Conservation (phyloP, 2,113 vertebrate species). For the Dromiciops gliroides region DNA sequence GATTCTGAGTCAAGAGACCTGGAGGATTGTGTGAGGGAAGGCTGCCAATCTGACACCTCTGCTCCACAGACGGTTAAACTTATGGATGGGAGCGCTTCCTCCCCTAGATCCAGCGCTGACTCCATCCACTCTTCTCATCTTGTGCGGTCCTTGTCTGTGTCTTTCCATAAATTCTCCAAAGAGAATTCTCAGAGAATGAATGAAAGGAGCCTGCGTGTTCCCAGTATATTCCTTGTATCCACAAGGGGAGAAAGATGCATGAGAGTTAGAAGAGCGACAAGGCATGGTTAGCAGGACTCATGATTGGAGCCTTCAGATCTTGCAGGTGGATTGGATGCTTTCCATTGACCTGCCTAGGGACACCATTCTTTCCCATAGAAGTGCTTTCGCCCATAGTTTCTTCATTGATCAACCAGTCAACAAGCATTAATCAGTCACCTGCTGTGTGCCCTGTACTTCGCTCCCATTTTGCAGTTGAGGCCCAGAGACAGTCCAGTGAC, state of each 20-base stretch:
- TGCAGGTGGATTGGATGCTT: background rate
- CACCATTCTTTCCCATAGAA: background rate
- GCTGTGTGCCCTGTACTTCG: background rate
- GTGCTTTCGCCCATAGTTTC: background rate
- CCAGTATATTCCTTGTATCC: background rate
- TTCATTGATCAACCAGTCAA: background rate
- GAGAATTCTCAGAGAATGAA: background rate
- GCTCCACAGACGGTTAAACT: background rate
- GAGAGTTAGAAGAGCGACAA: background rate
- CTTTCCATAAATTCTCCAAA: background rate
- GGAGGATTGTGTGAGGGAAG: too few species aligned
- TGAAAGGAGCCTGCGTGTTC: background rate
- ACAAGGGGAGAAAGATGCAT: background rate
- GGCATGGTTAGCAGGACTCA: background rate
- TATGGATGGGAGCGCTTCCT: background rate
- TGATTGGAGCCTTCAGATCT: background rate
- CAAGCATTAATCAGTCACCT: background rate
- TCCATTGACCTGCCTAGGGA: background rate
- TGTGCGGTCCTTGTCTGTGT: background rate
- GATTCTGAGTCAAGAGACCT: background rate
- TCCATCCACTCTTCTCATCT: background rate
- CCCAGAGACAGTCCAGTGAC: constrained; percentile 15
- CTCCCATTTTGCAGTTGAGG: background rate
- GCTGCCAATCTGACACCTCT: background rate
- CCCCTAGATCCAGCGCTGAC: background rate